Evolutionary conservation across 1,140 invertebrate species (phyloP).

Genomic region (Subanguina moxae): DNA sequence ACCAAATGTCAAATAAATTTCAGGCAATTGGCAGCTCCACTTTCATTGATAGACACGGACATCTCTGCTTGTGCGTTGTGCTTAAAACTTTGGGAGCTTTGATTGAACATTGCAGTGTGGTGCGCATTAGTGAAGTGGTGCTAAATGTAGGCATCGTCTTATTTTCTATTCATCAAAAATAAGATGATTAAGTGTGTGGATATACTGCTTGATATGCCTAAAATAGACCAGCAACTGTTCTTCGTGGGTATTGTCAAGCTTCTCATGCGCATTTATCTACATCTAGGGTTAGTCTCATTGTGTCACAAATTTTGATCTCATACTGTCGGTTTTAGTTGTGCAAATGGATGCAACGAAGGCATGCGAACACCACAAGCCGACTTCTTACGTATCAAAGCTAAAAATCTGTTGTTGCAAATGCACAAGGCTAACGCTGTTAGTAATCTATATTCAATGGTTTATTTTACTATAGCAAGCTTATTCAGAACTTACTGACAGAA

Average conservation of each 20-base stretch:
- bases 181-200: neutral
- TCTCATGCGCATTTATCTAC: conserved; percentile 70
- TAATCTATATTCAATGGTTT: no score
- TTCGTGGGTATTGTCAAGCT: conserved; percentile 63
- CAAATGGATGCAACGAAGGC: conserved; percentile 78
- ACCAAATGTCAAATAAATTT: conserved; percentile 1
- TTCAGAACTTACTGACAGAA: conserved; percentile 63
- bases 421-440: conserved; percentile 58
- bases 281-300: conserved; percentile 65
- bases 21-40: conserved; percentile 79
- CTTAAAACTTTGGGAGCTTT: conserved; percentile 66
- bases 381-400: conserved; percentile 77
- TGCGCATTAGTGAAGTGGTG: conserved; percentile 51
- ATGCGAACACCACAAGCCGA: conserved; percentile 77
- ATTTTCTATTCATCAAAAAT: neutral
- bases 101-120: conserved; percentile 41
- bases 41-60: conserved; percentile 90
- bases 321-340: conserved; percentile 67
- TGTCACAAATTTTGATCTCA: no score
- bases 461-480: no score
- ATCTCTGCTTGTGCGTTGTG: conserved; percentile 83
- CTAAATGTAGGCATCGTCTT: conserved; percentile 55
- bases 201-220: conserved; percentile 45
- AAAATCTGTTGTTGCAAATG: conserved; percentile 73
- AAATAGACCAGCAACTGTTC: conserved; percentile 27